Percentiles rank a stretch among this genome's conserved stretches.
phyloP scores from a whole-genome alignment of 2,113 vertebrate species.

The Pongo pygmaeus region DNA sequence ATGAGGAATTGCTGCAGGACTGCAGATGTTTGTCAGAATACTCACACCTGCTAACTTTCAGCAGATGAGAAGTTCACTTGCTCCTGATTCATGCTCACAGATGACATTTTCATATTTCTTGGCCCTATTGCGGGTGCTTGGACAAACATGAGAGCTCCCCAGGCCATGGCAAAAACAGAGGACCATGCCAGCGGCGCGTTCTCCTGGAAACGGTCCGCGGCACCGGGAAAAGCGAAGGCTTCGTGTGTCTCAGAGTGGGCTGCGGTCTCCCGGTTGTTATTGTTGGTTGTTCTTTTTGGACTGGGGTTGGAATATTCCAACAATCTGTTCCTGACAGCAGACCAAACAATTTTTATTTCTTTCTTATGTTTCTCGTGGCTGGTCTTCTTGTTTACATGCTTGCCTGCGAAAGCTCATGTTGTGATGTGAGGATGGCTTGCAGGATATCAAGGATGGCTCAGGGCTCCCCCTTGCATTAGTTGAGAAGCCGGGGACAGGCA shows the following conservation, averaged over 20 bases:
- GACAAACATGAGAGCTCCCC: background rate
- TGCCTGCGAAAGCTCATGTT: slow-evolving; percentile 37
- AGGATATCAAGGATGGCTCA: accelerated
- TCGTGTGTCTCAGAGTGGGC: background rate
- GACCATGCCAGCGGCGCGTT: accelerated
- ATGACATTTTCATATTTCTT: background rate
- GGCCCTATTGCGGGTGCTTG: background rate
- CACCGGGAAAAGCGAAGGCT: background rate
- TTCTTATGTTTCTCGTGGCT: slow-evolving; percentile 58
- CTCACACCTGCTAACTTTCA: background rate
- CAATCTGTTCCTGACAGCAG: slow-evolving; percentile 57
- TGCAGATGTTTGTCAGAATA: background rate
- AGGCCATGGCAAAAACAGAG: background rate
- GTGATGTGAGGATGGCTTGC: slow-evolving; percentile 54
- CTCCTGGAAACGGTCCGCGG: background rate
- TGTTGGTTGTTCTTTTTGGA: slow-evolving; percentile 58
- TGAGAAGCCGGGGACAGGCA: slow-evolving; percentile 49
- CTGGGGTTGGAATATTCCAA: slow-evolving; percentile 50
- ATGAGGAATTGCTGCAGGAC: background rate
- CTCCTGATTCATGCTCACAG: background rate
- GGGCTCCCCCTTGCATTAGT: background rate
- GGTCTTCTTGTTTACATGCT: slow-evolving; percentile 70
- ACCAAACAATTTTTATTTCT: slow-evolving; percentile 60
- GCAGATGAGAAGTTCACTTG: background rate
- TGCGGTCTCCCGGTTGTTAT: background rate